Conservation (phyloP, 2,113 vertebrate genomes). For the Phalacrocorax pelagicus region DNA sequence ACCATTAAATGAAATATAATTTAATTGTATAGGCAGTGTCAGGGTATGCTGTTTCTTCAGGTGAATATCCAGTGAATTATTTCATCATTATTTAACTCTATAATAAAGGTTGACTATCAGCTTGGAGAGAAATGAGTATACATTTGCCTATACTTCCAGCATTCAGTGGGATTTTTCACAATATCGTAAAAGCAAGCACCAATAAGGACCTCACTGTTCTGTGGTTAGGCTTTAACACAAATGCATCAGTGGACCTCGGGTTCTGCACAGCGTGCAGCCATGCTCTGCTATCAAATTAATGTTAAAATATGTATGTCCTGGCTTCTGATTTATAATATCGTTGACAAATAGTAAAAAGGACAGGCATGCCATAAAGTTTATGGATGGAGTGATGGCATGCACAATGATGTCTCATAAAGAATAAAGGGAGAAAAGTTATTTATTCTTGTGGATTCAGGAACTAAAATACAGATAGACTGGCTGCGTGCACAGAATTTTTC, state of each 20-base stretch:
- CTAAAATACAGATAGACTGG: slow-evolving; percentile 60
- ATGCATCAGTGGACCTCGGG: neutral
- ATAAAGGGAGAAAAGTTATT: slow-evolving; percentile 47
- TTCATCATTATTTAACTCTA: neutral
- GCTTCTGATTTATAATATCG: slow-evolving; percentile 54
- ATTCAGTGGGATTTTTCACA: neutral
- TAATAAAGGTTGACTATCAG: neutral
- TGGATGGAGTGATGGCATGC: slow-evolving; percentile 59
- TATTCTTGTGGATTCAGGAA: slow-evolving; percentile 55
- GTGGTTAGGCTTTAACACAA: neutral
- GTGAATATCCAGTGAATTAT: neutral
- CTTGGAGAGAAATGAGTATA: neutral
- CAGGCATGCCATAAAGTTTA: slow-evolving; percentile 54
- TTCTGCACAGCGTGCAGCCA: neutral
- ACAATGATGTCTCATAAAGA: slow-evolving; percentile 62
- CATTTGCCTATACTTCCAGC: neutral
- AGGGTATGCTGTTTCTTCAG: neutral
- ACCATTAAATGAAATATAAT: neutral
- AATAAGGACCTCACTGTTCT: neutral
- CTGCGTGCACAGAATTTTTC: slow-evolving; percentile 69
- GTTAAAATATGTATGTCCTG: slow-evolving; percentile 45
- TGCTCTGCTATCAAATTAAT: slow-evolving; percentile 39
- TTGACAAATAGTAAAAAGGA: slow-evolving; percentile 60
- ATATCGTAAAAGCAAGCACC: neutral
- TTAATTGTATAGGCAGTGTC: neutral